A percentile compares a stretch with the other conserved stretches of the same genome.
These are phyloP conservation scores for Phenganax marumi DNA, from an alignment of 92 coral and sea anemone species.

Conservation along the genomic window DNA sequence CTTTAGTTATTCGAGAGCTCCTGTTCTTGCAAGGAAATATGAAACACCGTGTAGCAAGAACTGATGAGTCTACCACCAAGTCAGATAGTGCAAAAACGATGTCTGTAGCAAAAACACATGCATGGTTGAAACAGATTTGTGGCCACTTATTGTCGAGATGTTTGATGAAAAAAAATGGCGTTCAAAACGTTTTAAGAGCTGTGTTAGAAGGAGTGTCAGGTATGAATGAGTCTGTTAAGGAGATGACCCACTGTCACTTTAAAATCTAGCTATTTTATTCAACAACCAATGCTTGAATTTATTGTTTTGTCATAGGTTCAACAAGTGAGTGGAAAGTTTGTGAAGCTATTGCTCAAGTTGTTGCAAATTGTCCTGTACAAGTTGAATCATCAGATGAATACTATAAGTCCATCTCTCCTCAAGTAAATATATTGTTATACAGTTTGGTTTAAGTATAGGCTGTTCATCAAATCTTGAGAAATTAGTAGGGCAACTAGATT, in stretches of 20 bases:
- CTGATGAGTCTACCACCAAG: slow-evolving; percentile 4
- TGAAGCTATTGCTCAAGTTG: slow-evolving; percentile 77
- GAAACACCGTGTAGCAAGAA: not conserved
- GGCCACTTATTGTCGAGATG: slow-evolving; percentile 80
- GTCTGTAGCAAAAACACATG: slow-evolving; percentile 46
- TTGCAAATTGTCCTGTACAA: slow-evolving; percentile 94
- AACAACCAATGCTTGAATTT: not conserved
- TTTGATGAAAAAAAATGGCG: slow-evolving; percentile 77
- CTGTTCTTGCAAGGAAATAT: slow-evolving; percentile 69
- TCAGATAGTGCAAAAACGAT: not conserved
- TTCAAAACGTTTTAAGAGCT: slow-evolving; percentile 72
- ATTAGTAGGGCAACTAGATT: no score
- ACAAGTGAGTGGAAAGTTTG: slow-evolving; percentile 77
- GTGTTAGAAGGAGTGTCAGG: slow-evolving; percentile 71
- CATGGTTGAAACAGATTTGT: slow-evolving; percentile 78
- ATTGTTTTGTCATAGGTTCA: not conserved
- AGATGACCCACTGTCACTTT: not conserved
- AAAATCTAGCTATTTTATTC: not conserved
- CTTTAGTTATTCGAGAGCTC: slow-evolving; percentile 77
- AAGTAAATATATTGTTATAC: slow-evolving; percentile 54
- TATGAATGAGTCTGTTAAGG: slow-evolving; percentile 3
- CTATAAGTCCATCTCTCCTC: slow-evolving; percentile 69
- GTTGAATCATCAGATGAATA: slow-evolving; percentile 75
- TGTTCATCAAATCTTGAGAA: no score
- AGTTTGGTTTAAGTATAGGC: not conserved